phyloP scores from a whole-genome alignment of 2,797 vertebrate genomes.

The Oreochromis grahami region DNA sequence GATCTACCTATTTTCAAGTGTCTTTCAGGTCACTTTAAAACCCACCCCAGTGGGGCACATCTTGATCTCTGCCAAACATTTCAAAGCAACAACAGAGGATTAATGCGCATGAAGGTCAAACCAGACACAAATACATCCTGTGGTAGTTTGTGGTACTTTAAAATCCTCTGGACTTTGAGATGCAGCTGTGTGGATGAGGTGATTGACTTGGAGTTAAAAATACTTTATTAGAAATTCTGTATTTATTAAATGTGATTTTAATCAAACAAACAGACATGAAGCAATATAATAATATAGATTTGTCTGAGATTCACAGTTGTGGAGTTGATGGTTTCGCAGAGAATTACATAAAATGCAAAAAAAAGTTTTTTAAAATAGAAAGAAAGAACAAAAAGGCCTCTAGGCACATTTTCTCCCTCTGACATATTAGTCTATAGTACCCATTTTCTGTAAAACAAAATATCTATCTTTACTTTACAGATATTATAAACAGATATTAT shows the following conservation, averaged over 20 bases:
- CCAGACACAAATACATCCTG: accelerated
- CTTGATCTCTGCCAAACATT: accelerated
- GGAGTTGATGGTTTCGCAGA: neutral
- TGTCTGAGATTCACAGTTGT: accelerated
- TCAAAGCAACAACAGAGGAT: neutral
- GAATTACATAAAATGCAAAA: neutral
- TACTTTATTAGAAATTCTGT: neutral
- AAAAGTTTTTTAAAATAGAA: neutral
- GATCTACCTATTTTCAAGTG: accelerated
- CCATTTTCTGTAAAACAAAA: neutral
- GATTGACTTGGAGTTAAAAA: neutral
- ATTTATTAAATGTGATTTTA: accelerated
- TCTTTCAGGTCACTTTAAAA: accelerated
- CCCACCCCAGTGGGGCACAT: neutral
- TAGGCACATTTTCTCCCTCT: neutral
- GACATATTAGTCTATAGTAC: accelerated
- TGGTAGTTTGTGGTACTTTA: accelerated
- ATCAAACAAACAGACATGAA: neutral
- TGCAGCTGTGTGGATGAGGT: neutral
- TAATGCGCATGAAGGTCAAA: accelerated
- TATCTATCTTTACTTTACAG: neutral
- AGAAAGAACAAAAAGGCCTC: neutral
- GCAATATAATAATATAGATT: neutral
- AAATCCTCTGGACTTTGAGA: neutral
- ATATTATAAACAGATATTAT: no score